These are phyloP conservation scores for Diglossa cyanea DNA, from an alignment of 2,797 vertebrate species.

Conservation along the genomic window DNA sequence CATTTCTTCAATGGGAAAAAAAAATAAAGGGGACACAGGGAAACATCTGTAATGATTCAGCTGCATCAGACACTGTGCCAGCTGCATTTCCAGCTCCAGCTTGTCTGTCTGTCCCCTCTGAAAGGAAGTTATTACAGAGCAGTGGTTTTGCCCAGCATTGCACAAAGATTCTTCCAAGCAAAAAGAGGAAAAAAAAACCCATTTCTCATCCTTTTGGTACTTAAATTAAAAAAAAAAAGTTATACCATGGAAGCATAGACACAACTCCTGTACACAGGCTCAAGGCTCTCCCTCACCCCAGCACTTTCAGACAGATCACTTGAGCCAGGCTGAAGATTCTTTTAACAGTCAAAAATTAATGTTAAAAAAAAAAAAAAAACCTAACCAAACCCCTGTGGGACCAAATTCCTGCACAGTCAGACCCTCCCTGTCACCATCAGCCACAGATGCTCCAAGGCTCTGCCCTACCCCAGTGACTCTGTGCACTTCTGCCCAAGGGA, in stretches of 20 bases:
- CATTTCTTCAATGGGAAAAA: background rate
- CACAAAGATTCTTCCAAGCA: background rate
- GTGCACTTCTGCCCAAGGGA: rapidly evolving
- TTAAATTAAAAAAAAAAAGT: background rate
- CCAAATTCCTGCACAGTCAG: background rate
- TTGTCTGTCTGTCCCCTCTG: background rate
- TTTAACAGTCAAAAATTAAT: background rate
- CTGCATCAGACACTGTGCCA: background rate
- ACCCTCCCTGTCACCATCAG: background rate
- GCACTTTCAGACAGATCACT: background rate
- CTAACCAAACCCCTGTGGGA: background rate
- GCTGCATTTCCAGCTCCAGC: background rate
- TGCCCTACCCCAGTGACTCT: background rate
- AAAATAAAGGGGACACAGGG: background rate
- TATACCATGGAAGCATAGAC: rapidly evolving
- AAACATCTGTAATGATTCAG: background rate
- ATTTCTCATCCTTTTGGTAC: background rate
- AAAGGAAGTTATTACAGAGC: background rate
- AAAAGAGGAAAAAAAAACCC: rapidly evolving
- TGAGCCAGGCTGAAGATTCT: background rate
- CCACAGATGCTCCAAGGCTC: background rate
- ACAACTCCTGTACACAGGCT: rapidly evolving
- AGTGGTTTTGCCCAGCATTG: background rate
- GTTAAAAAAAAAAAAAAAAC: background rate
- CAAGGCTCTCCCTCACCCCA: background rate